These are phyloP conservation scores for Leptopilina syphax DNA, from an alignment of 2,888 invertebrate species.

Conservation along the genomic window DNA sequence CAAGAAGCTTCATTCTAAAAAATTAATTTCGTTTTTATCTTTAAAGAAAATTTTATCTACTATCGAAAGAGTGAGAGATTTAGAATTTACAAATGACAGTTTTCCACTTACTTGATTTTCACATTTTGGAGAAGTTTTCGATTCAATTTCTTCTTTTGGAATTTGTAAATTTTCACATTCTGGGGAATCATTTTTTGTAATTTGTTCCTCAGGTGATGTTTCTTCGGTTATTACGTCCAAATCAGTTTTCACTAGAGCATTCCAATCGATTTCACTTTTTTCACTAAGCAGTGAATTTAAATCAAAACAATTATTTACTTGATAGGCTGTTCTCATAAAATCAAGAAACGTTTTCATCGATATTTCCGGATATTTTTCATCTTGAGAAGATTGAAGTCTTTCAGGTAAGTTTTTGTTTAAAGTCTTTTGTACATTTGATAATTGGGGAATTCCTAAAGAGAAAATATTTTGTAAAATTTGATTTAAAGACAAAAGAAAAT, in stretches of 20 bases:
- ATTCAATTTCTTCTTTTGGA: not conserved
- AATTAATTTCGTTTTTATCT: not conserved
- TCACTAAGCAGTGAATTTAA: constrained; percentile 68
- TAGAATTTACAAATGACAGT: not conserved
- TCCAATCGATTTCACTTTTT: constrained; percentile 78
- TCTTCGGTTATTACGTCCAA: constrained; percentile 65
- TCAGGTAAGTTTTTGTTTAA: constrained; percentile 45
- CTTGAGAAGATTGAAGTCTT: constrained; percentile 44
- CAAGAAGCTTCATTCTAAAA: not conserved
- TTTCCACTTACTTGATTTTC: constrained; percentile 4
- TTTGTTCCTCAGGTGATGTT: constrained; percentile 45
- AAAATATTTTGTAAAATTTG: not conserved
- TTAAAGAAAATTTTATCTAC: not conserved
- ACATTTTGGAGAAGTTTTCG: not conserved
- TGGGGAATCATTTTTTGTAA: constrained; percentile 44
- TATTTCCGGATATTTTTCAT: constrained; percentile 78
- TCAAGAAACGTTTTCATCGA: constrained; percentile 85
- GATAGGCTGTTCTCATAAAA: constrained; percentile 86
- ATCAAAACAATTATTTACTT: constrained; percentile 79
- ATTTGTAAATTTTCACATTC: constrained; percentile 37
- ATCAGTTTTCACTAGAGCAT: constrained; percentile 76
- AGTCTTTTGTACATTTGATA: constrained; percentile 26
- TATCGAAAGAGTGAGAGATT: not conserved
- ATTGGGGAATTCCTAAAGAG: not conserved
- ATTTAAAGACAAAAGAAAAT: not conserved